Base-by-base conservation (phyloP, 1,140 invertebrate species). In the Dolichoris vasculosae region DNA sequence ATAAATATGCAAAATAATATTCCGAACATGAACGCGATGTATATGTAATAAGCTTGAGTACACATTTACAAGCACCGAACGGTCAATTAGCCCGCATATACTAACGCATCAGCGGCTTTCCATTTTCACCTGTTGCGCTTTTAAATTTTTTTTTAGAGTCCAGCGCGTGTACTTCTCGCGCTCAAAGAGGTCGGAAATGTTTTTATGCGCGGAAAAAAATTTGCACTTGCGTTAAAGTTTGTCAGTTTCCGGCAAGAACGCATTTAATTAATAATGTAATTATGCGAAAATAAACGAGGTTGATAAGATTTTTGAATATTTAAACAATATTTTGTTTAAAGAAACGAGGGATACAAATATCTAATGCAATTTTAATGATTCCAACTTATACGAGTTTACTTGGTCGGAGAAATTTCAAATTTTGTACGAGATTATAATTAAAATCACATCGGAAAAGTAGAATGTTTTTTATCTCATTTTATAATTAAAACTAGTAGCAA, bases 1-100 rank as follows among this genome's bases (percentile, higher is more conserved):
- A 77, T 77, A 77, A 71, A 73, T 86, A 78, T 63, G 64, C 64
- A 63, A 85, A 85, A 64, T 63, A 40, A 59, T 80, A 80, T 40
- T 35, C 17, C 35, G 3, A 30, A 46, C 30, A 9, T 8, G 30
- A n/a, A n/a, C 17, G 2, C 55, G 51, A 40, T 4, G 17, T 40
- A 79, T 15, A 13, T 67, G 63, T 32, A 67, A 69, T 69, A 69
- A 38, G 67, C 32, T 1, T 35, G 20, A 30, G 35, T 38, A 23
- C 32, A 38, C 64, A 69, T 69, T 79, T 38, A 79, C 63, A 67
- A 32, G 63, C 17, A 40, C 48, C 38, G 35, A 30, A 40, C 63
- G 63, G 30, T 40, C 48, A 48, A 82, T 82, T 82, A 82, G 69
- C n/a, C 32, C n/a, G 55, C 77, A 35, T 26, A 30, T 2, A 59